phyloP scores from a whole-genome alignment of 2,797 vertebrate species.

The Onychomys arenicola region DNA sequence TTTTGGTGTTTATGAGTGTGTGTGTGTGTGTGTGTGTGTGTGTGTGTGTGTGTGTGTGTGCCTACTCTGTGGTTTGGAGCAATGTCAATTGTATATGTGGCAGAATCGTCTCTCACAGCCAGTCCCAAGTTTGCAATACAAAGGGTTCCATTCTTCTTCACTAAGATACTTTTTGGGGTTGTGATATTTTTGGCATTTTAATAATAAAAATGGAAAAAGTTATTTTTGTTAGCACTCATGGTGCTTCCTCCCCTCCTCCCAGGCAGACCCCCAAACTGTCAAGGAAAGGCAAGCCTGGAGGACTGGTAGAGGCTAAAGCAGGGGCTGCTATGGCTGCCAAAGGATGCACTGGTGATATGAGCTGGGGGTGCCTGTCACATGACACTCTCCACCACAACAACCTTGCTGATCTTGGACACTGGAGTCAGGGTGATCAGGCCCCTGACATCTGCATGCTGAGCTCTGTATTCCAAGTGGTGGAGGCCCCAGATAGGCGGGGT shows the following conservation, averaged over 20 bases:
- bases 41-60: no score
- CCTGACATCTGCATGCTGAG: no score
- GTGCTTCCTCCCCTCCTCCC: conserved; percentile 69
- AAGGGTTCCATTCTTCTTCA: no score
- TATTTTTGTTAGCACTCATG: conserved; percentile 77
- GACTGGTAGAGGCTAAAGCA: conserved; percentile 58
- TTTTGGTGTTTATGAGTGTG: no score
- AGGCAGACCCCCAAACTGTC: conserved; percentile 69
- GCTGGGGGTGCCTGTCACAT: conserved; percentile 93
- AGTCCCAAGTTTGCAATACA: no score
- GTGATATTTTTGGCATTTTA: conserved; percentile 83
- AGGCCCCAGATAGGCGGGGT: conserved; percentile 63
- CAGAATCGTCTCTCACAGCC: no score
- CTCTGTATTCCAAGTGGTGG: no score
- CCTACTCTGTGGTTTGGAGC: no score
- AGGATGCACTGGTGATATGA: conserved; percentile 87
- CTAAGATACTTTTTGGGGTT: conserved; percentile 53
- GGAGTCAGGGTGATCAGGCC: conserved; percentile 89
- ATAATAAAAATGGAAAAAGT: conserved; percentile 83
- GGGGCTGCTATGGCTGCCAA: conserved; percentile 83
- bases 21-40: no score
- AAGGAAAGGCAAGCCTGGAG: conserved; percentile 74
- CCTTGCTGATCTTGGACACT: conserved; percentile 90
- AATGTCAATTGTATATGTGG: no score
- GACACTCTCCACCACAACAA: conserved; percentile 95